Evolutionary conservation across 2,888 invertebrate genomes (phyloP).

Genomic region (Matsumyia berberina): DNA sequence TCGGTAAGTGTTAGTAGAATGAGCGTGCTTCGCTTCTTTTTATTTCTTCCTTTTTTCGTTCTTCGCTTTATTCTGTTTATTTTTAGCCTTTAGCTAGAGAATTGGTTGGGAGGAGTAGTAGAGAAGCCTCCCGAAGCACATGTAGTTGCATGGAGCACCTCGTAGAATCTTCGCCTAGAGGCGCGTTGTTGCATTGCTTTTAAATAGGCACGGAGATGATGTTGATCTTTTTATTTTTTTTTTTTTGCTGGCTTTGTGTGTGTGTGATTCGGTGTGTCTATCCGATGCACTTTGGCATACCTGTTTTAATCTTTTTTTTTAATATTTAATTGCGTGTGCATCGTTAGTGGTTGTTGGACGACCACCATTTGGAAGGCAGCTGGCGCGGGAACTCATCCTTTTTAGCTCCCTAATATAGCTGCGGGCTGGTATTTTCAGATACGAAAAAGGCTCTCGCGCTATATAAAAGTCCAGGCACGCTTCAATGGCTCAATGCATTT

Average conservation of each 20-base stretch:
- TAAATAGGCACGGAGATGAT: slow-evolving; percentile 67
- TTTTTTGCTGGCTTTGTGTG: neutral
- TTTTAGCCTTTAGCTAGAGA: slow-evolving; percentile 72
- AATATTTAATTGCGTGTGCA: slow-evolving; percentile 74
- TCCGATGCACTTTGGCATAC: slow-evolving; percentile 38
- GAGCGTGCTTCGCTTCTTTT: slow-evolving; percentile 80
- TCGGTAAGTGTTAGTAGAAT: slow-evolving; percentile 85
- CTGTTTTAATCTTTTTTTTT: no score
- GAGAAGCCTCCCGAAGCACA: slow-evolving; percentile 64
- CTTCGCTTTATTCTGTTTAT: slow-evolving; percentile 65
- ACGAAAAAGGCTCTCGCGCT: slow-evolving; percentile 44
- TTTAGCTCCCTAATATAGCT: slow-evolving; percentile 68
- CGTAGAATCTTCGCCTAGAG: slow-evolving; percentile 63
- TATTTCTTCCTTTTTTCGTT: slow-evolving; percentile 41
- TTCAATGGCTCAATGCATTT: slow-evolving; percentile 49
- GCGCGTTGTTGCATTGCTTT: slow-evolving; percentile 71
- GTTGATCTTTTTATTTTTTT: slow-evolving; percentile 56
- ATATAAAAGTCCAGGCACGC: slow-evolving; percentile 70
- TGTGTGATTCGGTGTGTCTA: neutral
- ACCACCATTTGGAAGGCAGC: slow-evolving; percentile 20
- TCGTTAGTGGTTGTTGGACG: slow-evolving; percentile 71
- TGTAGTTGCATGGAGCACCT: slow-evolving; percentile 67
- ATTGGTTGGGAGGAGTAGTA: slow-evolving; percentile 56
- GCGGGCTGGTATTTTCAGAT: slow-evolving; percentile 48
- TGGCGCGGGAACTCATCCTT: slow-evolving; percentile 57